These are phyloP conservation scores for Cacatua alba DNA, from an alignment of 2,113 vertebrate genomes.

Conservation along the genomic window DNA sequence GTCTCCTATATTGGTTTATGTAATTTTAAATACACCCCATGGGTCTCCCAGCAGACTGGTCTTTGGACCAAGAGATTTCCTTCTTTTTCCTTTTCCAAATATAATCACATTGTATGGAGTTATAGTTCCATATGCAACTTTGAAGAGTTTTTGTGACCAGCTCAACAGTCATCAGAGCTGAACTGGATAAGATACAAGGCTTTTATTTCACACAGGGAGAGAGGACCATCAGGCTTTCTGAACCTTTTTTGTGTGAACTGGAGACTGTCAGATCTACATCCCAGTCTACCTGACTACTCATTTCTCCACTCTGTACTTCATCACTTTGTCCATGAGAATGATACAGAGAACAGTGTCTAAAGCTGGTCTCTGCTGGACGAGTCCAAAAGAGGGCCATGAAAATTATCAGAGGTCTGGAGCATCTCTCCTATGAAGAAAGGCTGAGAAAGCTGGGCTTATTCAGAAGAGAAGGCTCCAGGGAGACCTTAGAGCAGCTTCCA, in stretches of 20 bases:
- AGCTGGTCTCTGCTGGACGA: background rate
- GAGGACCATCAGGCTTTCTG: background rate
- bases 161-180: background rate
- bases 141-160: background rate
- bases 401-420: background rate
- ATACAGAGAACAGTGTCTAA: background rate
- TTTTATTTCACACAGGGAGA: background rate
- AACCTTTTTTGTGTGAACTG: background rate
- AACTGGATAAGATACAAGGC: background rate
- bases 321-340: background rate
- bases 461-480: background rate
- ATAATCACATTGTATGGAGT: background rate
- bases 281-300: background rate
- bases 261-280: background rate
- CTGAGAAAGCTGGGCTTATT: background rate
- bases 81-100: background rate
- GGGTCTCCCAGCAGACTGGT: background rate
- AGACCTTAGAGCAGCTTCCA: background rate
- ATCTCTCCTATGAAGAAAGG: background rate
- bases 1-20: background rate
- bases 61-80: background rate
- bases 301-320: background rate
- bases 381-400: background rate
- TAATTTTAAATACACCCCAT: background rate
- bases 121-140: fast-evolving